Base-by-base conservation (phyloP, 2,797 vertebrate genomes). In the Tenualosa ilisha region DNA sequence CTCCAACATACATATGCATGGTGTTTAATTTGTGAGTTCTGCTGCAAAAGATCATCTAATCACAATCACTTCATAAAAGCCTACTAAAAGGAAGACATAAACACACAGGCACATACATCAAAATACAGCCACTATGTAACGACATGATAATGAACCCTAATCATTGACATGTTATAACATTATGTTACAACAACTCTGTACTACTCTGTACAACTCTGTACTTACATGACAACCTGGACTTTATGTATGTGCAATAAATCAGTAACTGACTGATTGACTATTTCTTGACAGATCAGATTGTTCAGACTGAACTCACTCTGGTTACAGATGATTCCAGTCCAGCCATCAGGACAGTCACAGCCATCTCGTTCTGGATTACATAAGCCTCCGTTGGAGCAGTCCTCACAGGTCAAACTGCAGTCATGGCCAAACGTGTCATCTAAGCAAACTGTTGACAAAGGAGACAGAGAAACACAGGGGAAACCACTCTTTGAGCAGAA, bases 351-450 rank as follows among this genome's bases (percentile, higher is more conserved):
- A 24, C 97, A 97, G 82, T 92, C 89, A 0, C 97, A 97, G 87
- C 95, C 93, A 0, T 85, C 92, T 82, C 86, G 89, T 13, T 93
- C 93, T 0, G 81, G 49, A 0, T 88, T 91, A 89, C 97, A 97
- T 0, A 54, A 0, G 0, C 91, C 97, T 0, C 95, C 95, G 0
- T 97, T 96, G 15, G 86, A 86, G 84, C 97, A 97, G 90, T 97
- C 96, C 0, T 95, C 94, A 0, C 97, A 97, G 0, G 92, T 95
- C 89, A 97, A 89, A 89, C 96, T 96, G 94, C 97, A 97, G 91
- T 97, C 96, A 0, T 92, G 92, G 81, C 97, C 97, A 0, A 97
- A 97, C 0, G 95, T 93, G 82, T 88, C 89, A 2, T 95, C 96
- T 92, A 97, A 91, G 88, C 97, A 97, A 86, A 97, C 97, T 97